A percentile compares a stretch with the other conserved stretches of the same genome.
Evolutionary conservation across 1,140 invertebrate species (phyloP).

Genomic region (Scaptomyza pallida): DNA sequence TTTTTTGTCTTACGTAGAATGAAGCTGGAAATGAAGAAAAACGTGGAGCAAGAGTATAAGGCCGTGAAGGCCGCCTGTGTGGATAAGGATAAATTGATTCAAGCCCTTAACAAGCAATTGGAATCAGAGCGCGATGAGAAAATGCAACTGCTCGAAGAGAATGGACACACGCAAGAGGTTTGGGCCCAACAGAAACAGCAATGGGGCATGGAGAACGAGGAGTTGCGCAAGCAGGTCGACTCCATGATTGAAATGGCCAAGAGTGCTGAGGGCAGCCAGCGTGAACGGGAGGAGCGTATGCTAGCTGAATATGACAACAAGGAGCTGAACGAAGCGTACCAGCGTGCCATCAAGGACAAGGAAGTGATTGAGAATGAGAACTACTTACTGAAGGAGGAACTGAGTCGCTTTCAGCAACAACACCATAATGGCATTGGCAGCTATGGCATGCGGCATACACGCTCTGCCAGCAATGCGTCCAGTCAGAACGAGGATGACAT

Average conservation of each 20-base stretch:
- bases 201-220: slow-evolving; percentile 87
- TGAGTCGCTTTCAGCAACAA: slow-evolving; percentile 59
- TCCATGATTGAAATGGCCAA: slow-evolving; percentile 88
- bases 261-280: slow-evolving; percentile 84
- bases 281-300: slow-evolving; percentile 59
- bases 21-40: slow-evolving; percentile 88
- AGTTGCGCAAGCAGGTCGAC: slow-evolving; percentile 87
- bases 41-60: slow-evolving; percentile 90
- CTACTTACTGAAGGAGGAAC: slow-evolving; percentile 74
- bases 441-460: slow-evolving; percentile 44
- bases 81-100: slow-evolving; percentile 87
- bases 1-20: slow-evolving; percentile 83
- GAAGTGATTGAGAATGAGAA: slow-evolving; percentile 82
- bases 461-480: slow-evolving; percentile 73
- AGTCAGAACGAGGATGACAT: slow-evolving; percentile 82
- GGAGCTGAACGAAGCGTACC: slow-evolving; percentile 82
- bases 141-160: slow-evolving; percentile 89
- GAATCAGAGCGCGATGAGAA: slow-evolving; percentile 90
- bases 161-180: slow-evolving; percentile 87
- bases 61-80: slow-evolving; percentile 86
- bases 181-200: slow-evolving; percentile 86
- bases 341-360: slow-evolving; percentile 80
- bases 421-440: slow-evolving; percentile 39
- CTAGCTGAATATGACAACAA: slow-evolving; percentile 75
- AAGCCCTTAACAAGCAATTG: slow-evolving; percentile 86